Conservation (phyloP, 2,888 invertebrate genomes). For the Lamellibrachia satsuma region DNA sequence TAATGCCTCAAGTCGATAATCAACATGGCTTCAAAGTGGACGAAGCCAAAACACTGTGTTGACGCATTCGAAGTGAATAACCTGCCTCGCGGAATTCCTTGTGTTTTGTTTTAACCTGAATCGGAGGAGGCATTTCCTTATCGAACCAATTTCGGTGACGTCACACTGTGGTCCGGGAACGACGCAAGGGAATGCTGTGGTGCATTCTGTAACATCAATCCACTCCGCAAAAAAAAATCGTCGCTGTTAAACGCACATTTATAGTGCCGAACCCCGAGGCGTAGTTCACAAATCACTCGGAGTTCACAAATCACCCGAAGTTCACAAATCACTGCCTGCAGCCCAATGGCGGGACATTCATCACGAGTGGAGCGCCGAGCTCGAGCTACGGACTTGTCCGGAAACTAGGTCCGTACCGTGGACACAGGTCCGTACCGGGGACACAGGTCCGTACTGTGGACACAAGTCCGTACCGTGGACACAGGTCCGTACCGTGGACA, state of each 20-base stretch:
- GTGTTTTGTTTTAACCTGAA: not conserved
- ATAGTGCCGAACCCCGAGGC: not conserved
- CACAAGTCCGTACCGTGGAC: no score
- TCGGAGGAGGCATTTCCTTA: not conserved
- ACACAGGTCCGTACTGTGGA: no score
- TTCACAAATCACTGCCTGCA: not conserved
- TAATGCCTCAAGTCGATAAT: no score
- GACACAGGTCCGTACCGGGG: no score
- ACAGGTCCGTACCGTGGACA: no score
- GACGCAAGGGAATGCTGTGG: no score
- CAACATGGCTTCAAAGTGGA: no score
- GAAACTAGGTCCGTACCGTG: no score
- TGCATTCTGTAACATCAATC: no score
- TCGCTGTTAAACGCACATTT: not conserved
- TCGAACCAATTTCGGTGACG: not conserved
- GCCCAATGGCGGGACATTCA: not conserved
- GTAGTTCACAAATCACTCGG: not conserved
- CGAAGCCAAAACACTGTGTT: no score
- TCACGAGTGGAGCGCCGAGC: not conserved
- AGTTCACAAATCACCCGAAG: constrained; percentile 12
- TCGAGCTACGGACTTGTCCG: not conserved
- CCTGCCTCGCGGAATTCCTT: not conserved
- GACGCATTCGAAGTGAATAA: no score
- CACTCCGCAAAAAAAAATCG: not conserved
- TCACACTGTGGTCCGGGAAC: not conserved